These are phyloP conservation scores for Nilaparvata lugens DNA, from an alignment of 1,140 invertebrate species.

Conservation along the genomic window DNA sequence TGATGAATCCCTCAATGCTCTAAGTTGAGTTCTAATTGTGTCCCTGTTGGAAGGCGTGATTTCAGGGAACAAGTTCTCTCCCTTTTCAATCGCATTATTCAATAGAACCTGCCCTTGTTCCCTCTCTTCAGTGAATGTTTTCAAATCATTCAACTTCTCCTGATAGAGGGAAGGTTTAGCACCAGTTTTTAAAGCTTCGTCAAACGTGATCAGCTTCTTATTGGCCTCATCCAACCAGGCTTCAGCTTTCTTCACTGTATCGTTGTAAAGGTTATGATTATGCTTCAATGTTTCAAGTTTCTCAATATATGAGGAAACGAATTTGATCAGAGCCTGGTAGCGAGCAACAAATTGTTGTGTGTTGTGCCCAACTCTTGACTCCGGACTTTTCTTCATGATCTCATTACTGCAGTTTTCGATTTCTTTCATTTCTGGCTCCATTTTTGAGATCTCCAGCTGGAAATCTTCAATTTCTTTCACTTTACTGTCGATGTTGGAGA, in stretches of 20 bases:
- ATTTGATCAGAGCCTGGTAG: constrained; percentile 66
- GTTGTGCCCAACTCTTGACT: constrained; percentile 69
- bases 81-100: constrained; percentile 71
- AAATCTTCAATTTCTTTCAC: constrained; percentile 55
- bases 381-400: constrained; percentile 65
- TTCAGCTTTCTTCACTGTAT: constrained; percentile 58
- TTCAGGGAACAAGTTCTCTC: constrained; percentile 77
- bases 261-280: constrained; percentile 42
- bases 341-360: constrained; percentile 65
- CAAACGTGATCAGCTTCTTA: constrained; percentile 55
- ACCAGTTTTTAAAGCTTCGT: constrained; percentile 50
- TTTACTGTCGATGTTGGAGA: constrained; percentile 61
- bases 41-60: constrained; percentile 82
- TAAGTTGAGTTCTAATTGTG: constrained; percentile 67
- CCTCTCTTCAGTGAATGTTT: constrained; percentile 59
- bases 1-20: constrained; percentile 68
- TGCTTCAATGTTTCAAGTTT: constrained; percentile 19
- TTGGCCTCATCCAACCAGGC: constrained; percentile 71
- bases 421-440: constrained; percentile 54
- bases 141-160: constrained; percentile 61
- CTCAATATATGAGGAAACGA: constrained; percentile 35
- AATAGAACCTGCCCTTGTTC: constrained; percentile 68
- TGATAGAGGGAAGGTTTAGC: constrained; percentile 49
- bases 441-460: constrained; percentile 49
- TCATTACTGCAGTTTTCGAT: constrained; percentile 57